phyloP scores from a whole-genome alignment of 2,888 invertebrate genomes.

The Drosophila bunnanda region DNA sequence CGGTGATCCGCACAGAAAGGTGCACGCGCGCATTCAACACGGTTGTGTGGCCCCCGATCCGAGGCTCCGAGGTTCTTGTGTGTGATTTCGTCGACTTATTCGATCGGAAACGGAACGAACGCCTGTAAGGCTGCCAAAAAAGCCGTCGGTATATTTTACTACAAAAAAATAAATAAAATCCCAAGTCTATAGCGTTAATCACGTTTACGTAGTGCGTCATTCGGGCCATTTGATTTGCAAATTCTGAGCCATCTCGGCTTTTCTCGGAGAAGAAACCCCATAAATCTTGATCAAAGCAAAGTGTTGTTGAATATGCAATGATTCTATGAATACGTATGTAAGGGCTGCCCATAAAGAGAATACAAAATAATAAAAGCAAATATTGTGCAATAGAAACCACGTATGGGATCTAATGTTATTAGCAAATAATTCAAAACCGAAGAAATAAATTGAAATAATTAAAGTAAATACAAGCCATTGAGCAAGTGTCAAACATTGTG shows the following conservation, averaged over 20 bases:
- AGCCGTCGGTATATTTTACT: slow-evolving; percentile 65
- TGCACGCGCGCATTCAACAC: slow-evolving; percentile 78
- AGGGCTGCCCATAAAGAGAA: slow-evolving; percentile 37
- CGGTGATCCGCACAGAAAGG: slow-evolving; percentile 80
- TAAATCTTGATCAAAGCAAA: slow-evolving; percentile 67
- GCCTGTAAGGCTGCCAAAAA: too few species aligned
- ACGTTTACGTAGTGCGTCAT: slow-evolving; percentile 38
- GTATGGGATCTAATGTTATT: slow-evolving; percentile 22
- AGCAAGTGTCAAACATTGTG: slow-evolving; percentile 71
- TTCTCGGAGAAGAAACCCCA: slow-evolving; percentile 56
- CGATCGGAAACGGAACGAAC: slow-evolving; percentile 50
- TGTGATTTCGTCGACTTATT: slow-evolving; percentile 31
- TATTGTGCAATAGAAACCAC: slow-evolving; percentile 54
- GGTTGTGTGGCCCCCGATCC: slow-evolving; percentile 58
- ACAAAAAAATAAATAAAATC: slow-evolving; percentile 12
- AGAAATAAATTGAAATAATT: slow-evolving; percentile 14
- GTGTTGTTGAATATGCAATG: slow-evolving; percentile 71
- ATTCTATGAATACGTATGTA: slow-evolving; percentile 35
- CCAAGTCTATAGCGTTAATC: background rate
- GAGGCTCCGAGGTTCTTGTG: slow-evolving; percentile 28
- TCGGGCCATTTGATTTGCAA: slow-evolving; percentile 63
- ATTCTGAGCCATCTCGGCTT: slow-evolving; percentile 41
- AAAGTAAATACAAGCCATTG: slow-evolving; percentile 40
- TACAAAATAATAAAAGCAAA: slow-evolving; percentile 41
- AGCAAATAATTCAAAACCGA: slow-evolving; percentile 25